Conservation (phyloP, 2,113 vertebrate genomes). For the Thamnophis sirtalis region DNA sequence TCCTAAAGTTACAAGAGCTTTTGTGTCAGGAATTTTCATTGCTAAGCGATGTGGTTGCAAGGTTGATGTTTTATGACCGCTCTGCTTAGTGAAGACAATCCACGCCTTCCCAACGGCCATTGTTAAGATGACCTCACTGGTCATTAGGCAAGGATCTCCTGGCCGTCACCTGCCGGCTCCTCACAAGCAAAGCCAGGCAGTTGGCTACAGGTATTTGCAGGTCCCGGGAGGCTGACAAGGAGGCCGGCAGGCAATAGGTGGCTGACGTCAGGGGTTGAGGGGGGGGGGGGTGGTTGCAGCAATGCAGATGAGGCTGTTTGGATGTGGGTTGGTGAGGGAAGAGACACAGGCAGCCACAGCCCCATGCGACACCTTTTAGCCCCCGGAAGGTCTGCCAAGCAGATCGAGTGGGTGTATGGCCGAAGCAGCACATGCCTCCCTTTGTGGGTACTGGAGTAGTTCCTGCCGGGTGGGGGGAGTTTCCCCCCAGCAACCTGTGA, state of each 20-base stretch:
- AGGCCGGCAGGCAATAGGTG: not conserved
- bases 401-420: not conserved
- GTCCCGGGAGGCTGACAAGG: not conserved
- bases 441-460: not conserved
- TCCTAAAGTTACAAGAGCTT: not conserved
- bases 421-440: not conserved
- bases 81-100: not conserved
- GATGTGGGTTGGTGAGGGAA: not conserved
- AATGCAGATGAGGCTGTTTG: not conserved
- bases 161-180: not conserved
- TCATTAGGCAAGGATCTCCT: not conserved
- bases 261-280: not conserved
- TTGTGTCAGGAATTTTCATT: not conserved
- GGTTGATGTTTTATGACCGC: too few relatives aligned
- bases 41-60: not conserved
- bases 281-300: fast-evolving
- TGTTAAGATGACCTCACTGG: not conserved
- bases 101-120: not conserved
- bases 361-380: not conserved
- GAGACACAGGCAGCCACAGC: not conserved
- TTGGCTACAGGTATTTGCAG: not conserved
- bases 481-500: not conserved
- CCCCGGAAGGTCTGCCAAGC: not conserved
- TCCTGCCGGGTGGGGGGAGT: not conserved
- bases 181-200: not conserved